A percentile compares a stretch with the other conserved stretches of the same genome.
phyloP scores from a whole-genome alignment of 2,113 vertebrate species.

The Ancistrus triradiatus region DNA sequence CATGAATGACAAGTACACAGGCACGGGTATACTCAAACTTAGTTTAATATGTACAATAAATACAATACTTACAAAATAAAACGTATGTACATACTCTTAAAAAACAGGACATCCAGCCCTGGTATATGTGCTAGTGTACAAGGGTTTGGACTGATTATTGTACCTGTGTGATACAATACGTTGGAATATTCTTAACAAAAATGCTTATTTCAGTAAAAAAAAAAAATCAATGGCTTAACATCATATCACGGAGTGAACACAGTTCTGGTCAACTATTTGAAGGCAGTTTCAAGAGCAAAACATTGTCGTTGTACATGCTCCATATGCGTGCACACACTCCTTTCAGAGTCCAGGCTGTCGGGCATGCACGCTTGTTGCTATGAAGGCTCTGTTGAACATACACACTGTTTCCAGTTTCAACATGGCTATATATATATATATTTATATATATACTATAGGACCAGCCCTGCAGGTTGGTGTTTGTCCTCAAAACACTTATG shows the following conservation, averaged over 20 bases:
- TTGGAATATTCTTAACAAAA: slow-evolving; percentile 48
- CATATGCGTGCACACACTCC: slow-evolving; percentile 48
- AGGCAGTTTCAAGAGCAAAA: slow-evolving; percentile 85
- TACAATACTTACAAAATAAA: slow-evolving; percentile 82
- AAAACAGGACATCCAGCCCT: slow-evolving; percentile 88
- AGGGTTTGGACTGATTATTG: slow-evolving; percentile 64
- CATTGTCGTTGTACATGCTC: slow-evolving; percentile 75
- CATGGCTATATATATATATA: slow-evolving; percentile 38
- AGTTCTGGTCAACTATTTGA: slow-evolving; percentile 62
- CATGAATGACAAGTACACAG: neutral
- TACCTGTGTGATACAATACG: slow-evolving; percentile 71
- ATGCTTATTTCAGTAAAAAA: slow-evolving; percentile 50
- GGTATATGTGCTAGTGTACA: slow-evolving; percentile 77
- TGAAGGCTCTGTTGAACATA: slow-evolving; percentile 62
- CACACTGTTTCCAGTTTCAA: slow-evolving; percentile 66
- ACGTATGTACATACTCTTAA: slow-evolving; percentile 84
- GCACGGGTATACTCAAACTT: slow-evolving; percentile 58
- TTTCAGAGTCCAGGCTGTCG: slow-evolving; percentile 3
- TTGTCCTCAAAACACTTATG: slow-evolving; percentile 62
- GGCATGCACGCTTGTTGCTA: too few species aligned
- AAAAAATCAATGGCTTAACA: neutral
- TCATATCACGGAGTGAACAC: slow-evolving; percentile 38
- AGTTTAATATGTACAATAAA: slow-evolving; percentile 89
- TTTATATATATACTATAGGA: slow-evolving; percentile 51
- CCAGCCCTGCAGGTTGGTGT: slow-evolving; percentile 65